Base-by-base conservation (phyloP, 2,113 vertebrate species). In the Hippocampus mohnikei region DNA sequence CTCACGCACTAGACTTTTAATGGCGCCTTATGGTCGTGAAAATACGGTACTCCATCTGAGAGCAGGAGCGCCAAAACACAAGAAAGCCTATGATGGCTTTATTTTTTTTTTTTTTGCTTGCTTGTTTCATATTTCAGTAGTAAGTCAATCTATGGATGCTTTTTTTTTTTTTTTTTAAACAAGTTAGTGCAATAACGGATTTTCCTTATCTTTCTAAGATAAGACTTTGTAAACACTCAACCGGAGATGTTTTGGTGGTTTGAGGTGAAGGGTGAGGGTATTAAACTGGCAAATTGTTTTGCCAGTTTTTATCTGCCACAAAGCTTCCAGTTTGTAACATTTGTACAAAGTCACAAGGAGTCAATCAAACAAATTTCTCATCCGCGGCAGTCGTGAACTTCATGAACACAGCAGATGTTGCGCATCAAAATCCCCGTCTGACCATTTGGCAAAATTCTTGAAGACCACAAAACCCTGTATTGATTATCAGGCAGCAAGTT, bases 401-500 rank as follows among this genome's bases (percentile, higher is more conserved):
- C n/a, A n/a, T 42, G 21, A 41, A 62, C 18, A 40, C 16, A 11
- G 60, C 3, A 40, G 18, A 62, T 40, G 33, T 44, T 50, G 1
- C 21, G 10, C 44, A 20, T 20, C 25, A 33, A 20, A 52, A 67
- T 67, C 25, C 9, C 11, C 37, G 5, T 27, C 20, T 52, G 42
- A 11, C 42, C 18, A 37, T 63, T n/a, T 42, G 18, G 27, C 13
- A 25, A 48, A 37, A 9, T 52, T 37, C 29, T 37, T 29, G 23
- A 27, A 25, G 23, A 44, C 13, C 20, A 21, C 8, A 67, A 48
- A 67, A 48, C 27, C 16, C 8, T 18, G 27, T 52, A 29, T n/a
- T 67, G n/a, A 65, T 46, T 23, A 44, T 46, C 62, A 27, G 62
- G 8, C 46, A 67, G 27, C 41, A 67, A 37, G 25, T 46, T 48